Base-by-base conservation (phyloP, 1,140 invertebrate species). In the Scaptomyza hsui region DNA sequence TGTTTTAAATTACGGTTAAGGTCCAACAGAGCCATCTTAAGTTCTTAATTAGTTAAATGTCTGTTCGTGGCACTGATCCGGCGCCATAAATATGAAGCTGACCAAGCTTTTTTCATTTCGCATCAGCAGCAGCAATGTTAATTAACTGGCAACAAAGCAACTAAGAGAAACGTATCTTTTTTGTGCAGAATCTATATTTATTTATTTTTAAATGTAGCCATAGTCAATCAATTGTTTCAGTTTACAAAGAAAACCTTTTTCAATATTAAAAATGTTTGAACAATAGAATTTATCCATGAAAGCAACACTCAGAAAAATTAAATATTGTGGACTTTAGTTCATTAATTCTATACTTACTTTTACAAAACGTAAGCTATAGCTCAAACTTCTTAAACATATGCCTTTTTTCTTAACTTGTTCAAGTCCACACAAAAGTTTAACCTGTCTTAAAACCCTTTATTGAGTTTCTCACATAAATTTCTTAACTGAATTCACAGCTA, bases 31-130 rank as follows among this genome's bases (percentile, higher is more conserved):
- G 32, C n/a, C 10, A 12, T 37, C 32, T 37, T n/a, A n/a, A 32
- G 29, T 26, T 7, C n/a, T 62, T 64, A 48, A 70, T 70, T 64
- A 70, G 48, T 24, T 35, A 64, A 56, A 24, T 24, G 45, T 3
- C 49, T 35, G 67, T 35, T 18, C 32, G 16, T 61, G n/a, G 12
- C 41, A 29, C 39, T 52, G 29, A 61, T 69, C 42, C 59, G 15
- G 35, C 1, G 49, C 24, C 32, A 13, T 53, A 41, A 63, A 63
- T 49, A 56, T 64, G 51, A 70, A 26, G n/a, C 32, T 37, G 4
- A 37, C 12, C n/a, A 37, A 37, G n/a, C 32, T n/a, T 37, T 37
- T 37, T 6, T 5, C 7, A n/a, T 37, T n/a, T 37, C 32, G 10
- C n/a, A n/a, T 37, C 32, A 3, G 2, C 7, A 37, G 32, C 12